Base-by-base conservation (phyloP, 53 echinoderm and acorn worm species). In the Apostichopus leukothele region DNA sequence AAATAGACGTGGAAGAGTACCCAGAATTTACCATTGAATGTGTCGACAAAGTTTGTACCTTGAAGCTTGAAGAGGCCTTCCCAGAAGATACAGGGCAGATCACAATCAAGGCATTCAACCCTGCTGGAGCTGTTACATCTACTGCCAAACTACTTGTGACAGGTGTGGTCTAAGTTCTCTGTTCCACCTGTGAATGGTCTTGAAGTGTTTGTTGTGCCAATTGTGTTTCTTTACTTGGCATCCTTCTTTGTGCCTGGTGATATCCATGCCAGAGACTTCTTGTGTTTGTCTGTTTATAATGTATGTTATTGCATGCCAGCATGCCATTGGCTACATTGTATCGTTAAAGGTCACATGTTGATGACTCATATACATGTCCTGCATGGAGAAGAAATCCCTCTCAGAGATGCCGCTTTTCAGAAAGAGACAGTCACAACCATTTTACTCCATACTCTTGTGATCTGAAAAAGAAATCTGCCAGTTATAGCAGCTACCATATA, bases 21-120 rank as follows among this genome's bases (percentile, higher is more conserved):
- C 96, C 96, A 9, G 96, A 96, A 79, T 96, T 93, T 80, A 93
- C 86, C 18, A 88, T 93, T 67, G 92, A 92, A 5, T 79, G 91
- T 50, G 86, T 92, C 39, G 93, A 86, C 20, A 92, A 92, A 26
- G 90, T 96, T 73, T 91, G 90, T 74, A 68, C 89, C 60, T 63
- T 96, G 90, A 88, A 86, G 9, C 90, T 95, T 9, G 93, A 95
- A 83, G 96, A 96, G 73, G 92, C 92, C n/a, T 95, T 96, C 90
- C 95, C 96, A 8, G 96, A 96, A 52, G 96, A 96, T 87, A 90
- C 93, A 60, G 96, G 96, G 5, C 90, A 93, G 86, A 90, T 95
- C 59, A 92, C 92, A 51, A 95, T 95, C 88, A 83, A 88, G 63
- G 96, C 95, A 6, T 77, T 84, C 74, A 96, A 95, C 53, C 93